Base-by-base conservation (phyloP, 2,888 invertebrate genomes). In the Catocala fraxini region DNA sequence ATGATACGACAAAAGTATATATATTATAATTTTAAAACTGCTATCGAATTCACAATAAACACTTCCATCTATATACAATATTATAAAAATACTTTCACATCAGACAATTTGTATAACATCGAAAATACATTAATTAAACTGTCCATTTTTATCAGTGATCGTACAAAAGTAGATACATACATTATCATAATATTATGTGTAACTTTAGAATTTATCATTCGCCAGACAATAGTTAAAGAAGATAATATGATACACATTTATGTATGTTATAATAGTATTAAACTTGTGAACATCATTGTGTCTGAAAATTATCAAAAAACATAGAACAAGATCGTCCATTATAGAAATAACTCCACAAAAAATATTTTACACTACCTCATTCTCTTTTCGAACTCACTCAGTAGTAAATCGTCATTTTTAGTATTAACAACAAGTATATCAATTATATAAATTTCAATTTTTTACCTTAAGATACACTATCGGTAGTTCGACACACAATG, bases 11-110 rank as follows among this genome's bases (percentile, higher is more conserved):
- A 55, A 72, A 61, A 65, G 52, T 55, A 61, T 63, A 64, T 53
- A 57, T 47, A 53, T 53, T 53, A 57, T 45, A 51, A 63, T 64
- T 64, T 63, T 4, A 54, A 59, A 75, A 71, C 62, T 70, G 65
- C 65, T 74, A 75, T 77, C 65, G 72, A 77, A 81, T 72, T 67
- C 75, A 77, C 75, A 80, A 78, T 76, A 79, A 78, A 83, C 76
- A 81, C 74, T 78, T 77, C 59, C 66, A 65, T 77, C 63, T 80
- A 79, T 76, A 71, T 77, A 79, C 86, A 87, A 81, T 82, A 80
- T 86, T 91, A 91, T 81, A 92, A 92, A 92, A 92, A 92, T 92
- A 92, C 83, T 84, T 86, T 84, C 80, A 90, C 85, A 76, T 85
- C 81, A 88, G 81, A 88, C 79, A 81, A 79, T 82, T 88, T 90